Conservation (phyloP, 2,113 vertebrate genomes). For the Oenanthe oenanthe region DNA sequence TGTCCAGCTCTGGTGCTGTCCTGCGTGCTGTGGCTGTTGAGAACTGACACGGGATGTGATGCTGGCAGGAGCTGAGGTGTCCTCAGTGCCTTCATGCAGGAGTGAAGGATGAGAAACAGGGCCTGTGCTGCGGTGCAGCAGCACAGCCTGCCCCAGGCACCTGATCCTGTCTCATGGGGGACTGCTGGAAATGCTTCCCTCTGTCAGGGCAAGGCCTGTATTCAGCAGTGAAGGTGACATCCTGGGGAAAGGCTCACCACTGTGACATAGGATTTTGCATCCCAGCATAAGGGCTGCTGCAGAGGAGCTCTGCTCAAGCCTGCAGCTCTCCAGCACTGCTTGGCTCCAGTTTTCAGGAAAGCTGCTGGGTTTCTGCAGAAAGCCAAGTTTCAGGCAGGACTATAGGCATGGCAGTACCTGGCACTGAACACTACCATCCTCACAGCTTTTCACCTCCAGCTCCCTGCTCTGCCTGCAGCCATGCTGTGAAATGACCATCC, state of each 20-base stretch:
- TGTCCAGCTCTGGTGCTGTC: neutral
- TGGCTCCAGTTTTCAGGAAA: neutral
- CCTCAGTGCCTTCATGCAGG: neutral
- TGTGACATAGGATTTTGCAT: rapidly evolving
- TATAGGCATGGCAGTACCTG: neutral
- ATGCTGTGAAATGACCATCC: neutral
- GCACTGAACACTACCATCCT: neutral
- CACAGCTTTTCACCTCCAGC: neutral
- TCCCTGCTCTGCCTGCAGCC: neutral
- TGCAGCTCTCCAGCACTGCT: neutral
- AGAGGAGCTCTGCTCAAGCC: neutral
- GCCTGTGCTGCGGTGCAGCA: rapidly evolving
- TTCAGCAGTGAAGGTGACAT: neutral
- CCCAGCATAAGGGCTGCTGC: neutral
- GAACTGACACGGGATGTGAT: rapidly evolving
- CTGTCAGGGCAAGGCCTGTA: neutral
- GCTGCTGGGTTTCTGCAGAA: neutral
- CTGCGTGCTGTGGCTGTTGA: neutral
- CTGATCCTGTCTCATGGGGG: rapidly evolving
- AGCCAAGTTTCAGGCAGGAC: neutral
- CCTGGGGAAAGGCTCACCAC: neutral
- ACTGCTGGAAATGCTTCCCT: neutral
- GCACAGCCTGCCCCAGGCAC: neutral
- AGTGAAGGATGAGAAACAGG: neutral
- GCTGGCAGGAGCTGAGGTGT: neutral